phyloP scores from a whole-genome alignment of 53 echinoderm and acorn worm genomes.

The Zoroaster sp. region DNA sequence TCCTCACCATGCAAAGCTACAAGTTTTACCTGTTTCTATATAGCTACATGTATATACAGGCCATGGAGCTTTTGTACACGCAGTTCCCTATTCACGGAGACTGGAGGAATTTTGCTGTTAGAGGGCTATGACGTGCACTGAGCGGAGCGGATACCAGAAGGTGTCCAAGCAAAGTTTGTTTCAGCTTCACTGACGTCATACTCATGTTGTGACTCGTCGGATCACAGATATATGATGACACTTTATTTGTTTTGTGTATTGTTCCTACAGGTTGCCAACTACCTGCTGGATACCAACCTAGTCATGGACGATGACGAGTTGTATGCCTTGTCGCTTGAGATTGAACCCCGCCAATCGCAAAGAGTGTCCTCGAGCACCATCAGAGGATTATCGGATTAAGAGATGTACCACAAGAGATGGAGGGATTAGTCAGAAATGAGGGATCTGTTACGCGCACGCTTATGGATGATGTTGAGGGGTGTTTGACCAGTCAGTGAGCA shows the following conservation, averaged over 20 bases:
- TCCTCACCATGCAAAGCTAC: too few relatives aligned
- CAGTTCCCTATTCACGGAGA: too few relatives aligned
- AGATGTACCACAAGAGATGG: background rate
- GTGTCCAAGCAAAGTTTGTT: too few relatives aligned
- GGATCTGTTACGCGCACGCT: background rate
- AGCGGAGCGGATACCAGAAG: too few relatives aligned
- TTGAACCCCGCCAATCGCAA: conserved; percentile 86
- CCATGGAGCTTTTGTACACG: too few relatives aligned
- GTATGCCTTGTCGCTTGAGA: conserved; percentile 92
- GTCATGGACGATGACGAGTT: conserved; percentile 99
- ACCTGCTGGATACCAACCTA: conserved; percentile 84
- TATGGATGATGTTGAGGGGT: background rate
- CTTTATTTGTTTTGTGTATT: background rate
- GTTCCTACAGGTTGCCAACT: conserved; percentile 73
- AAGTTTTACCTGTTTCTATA: too few relatives aligned
- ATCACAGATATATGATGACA: too few relatives aligned
- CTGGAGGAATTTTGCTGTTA: too few relatives aligned
- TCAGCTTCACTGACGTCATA: too few relatives aligned
- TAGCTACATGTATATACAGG: too few relatives aligned
- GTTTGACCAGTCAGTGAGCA: background rate
- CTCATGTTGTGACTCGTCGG: too few relatives aligned
- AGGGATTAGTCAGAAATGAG: background rate
- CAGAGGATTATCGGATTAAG: background rate
- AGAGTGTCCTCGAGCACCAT: conserved; percentile 78
- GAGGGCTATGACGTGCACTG: too few relatives aligned